phyloP scores from a whole-genome alignment of 2,113 vertebrate genomes.

The Gnathochromis pfefferi region DNA sequence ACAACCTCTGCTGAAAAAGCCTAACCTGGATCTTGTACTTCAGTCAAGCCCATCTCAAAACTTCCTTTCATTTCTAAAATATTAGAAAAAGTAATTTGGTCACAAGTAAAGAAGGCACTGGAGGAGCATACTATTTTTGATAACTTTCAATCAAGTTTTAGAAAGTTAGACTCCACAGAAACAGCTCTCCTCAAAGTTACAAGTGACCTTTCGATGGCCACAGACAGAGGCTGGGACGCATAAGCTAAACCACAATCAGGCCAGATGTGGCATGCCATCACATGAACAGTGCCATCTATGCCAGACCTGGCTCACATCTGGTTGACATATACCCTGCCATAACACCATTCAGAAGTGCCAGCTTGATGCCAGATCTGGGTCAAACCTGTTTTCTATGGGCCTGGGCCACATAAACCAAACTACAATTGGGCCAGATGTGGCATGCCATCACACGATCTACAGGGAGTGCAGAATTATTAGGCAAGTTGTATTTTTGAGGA shows the following conservation, averaged over 20 bases:
- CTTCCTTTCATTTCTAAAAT: background rate
- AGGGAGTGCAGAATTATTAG: too few relatives aligned
- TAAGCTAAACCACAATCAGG: background rate
- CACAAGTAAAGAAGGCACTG: background rate
- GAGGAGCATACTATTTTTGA: background rate
- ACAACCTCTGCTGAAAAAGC: background rate
- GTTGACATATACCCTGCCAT: too few relatives aligned
- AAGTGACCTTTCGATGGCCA: background rate
- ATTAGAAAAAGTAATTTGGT: background rate
- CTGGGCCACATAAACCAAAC: background rate
- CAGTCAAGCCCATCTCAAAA: background rate
- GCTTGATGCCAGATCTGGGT: too few relatives aligned
- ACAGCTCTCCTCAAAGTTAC: background rate
- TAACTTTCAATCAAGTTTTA: background rate
- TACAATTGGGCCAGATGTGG: background rate
- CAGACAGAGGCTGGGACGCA: background rate
- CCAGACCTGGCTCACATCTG: too few relatives aligned
- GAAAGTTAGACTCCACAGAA: background rate
- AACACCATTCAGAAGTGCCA: too few relatives aligned
- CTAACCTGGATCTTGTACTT: background rate
- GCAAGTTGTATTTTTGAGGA: too few relatives aligned
- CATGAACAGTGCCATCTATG: fast-evolving
- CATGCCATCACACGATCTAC: background rate
- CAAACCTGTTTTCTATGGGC: too few relatives aligned
- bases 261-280: background rate